Evolutionary conservation across 2,113 vertebrate genomes (phyloP).

Genomic region (Eudorcas thomsonii): DNA sequence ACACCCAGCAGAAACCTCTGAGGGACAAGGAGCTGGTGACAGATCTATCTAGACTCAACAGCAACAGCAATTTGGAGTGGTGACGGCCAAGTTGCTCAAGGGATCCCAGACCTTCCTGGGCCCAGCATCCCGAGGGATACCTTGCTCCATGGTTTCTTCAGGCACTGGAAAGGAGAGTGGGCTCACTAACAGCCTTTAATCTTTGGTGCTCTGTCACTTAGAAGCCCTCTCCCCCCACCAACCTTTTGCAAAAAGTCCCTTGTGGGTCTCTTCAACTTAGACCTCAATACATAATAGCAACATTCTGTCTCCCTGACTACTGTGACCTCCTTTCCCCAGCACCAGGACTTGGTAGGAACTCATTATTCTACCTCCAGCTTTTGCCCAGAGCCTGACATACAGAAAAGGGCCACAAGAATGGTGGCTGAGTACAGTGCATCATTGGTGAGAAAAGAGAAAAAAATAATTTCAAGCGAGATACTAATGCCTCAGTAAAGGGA

Average conservation of each 20-base stretch:
- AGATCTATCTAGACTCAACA: neutral
- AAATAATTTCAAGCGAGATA: neutral
- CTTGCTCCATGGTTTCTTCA: neutral
- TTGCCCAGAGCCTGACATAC: neutral
- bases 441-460: neutral
- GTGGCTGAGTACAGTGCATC: neutral
- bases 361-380: neutral
- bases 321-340: neutral
- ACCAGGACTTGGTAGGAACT: neutral
- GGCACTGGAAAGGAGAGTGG: neutral
- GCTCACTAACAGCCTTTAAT: neutral
- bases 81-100: neutral
- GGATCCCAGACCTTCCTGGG: neutral
- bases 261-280: neutral
- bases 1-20: neutral
- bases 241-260: neutral
- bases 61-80: neutral
- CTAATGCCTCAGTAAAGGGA: neutral
- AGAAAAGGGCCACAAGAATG: constrained; percentile 11
- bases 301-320: neutral
- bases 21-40: neutral
- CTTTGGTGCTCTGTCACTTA: neutral
- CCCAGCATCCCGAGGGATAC: neutral
- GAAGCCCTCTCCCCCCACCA: neutral
- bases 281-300: neutral